Evolutionary conservation across 2,797 vertebrate species (phyloP).

Genomic region (Poeciliopsis presidionis): DNA sequence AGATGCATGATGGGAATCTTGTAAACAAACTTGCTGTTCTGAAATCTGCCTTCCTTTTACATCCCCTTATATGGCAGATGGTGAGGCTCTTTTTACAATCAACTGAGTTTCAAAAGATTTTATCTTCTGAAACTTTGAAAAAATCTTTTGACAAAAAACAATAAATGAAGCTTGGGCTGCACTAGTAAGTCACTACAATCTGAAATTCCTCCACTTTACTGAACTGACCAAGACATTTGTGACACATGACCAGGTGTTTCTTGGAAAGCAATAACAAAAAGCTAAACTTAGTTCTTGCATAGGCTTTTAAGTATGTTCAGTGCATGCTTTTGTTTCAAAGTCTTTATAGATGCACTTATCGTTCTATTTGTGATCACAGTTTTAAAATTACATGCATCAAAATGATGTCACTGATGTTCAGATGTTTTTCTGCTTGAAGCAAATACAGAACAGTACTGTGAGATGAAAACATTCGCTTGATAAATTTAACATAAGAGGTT

Average conservation of each 20-base stretch:
- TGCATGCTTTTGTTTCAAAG: slow-evolving; percentile 9
- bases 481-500: slow-evolving; percentile 8
- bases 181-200: background rate
- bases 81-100: background rate
- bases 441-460: slow-evolving; percentile 35
- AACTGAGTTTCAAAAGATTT: background rate
- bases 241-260: background rate
- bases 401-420: background rate
- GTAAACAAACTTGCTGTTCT: background rate
- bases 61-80: background rate
- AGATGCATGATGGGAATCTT: background rate
- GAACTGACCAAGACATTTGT: background rate
- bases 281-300: slow-evolving; percentile 1
- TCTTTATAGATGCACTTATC: slow-evolving; percentile 9
- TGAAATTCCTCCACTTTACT: background rate
- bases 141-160: background rate
- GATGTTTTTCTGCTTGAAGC: slow-evolving; percentile 5
- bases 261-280: background rate
- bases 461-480: slow-evolving; percentile 30
- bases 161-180: background rate
- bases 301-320: background rate
- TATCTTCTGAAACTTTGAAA: background rate
- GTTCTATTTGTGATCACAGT: slow-evolving; percentile 25
- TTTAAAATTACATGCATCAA: slow-evolving; percentile 18
- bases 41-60: background rate